phyloP scores from a whole-genome alignment of 2,888 invertebrate genomes.

The Rhopalosiphum nymphaeae region DNA sequence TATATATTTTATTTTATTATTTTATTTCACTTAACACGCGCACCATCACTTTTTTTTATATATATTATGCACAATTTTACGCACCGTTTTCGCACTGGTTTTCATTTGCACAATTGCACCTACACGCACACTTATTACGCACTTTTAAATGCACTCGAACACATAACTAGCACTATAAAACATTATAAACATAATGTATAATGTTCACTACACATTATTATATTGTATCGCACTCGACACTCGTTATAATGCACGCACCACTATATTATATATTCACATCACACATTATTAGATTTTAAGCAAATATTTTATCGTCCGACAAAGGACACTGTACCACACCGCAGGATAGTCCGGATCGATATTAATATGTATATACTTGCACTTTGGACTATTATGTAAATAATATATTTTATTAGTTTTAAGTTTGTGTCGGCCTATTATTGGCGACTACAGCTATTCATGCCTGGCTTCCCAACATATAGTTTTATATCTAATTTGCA shows the following conservation, averaged over 20 bases:
- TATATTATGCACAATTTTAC: not conserved
- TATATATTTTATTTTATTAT: not conserved
- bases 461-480: not conserved
- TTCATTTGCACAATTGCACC: not conserved
- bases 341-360: not conserved
- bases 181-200: not conserved
- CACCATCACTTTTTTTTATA: not conserved
- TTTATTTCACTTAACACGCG: not conserved
- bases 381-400: not conserved
- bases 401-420: not conserved
- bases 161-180: not conserved
- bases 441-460: not conserved
- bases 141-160: not conserved
- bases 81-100: constrained; percentile 45
- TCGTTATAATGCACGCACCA: not conserved
- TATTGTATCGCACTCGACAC: not conserved
- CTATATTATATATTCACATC: not conserved
- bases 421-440: not conserved
- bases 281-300: constrained; percentile 38
- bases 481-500: not conserved
- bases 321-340: not conserved
- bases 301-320: not conserved
- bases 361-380: not conserved
- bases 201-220: not conserved
- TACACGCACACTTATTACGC: not conserved